Conservation (phyloP, 1,140 invertebrate genomes). For the Propsilocerus akamusi region DNA sequence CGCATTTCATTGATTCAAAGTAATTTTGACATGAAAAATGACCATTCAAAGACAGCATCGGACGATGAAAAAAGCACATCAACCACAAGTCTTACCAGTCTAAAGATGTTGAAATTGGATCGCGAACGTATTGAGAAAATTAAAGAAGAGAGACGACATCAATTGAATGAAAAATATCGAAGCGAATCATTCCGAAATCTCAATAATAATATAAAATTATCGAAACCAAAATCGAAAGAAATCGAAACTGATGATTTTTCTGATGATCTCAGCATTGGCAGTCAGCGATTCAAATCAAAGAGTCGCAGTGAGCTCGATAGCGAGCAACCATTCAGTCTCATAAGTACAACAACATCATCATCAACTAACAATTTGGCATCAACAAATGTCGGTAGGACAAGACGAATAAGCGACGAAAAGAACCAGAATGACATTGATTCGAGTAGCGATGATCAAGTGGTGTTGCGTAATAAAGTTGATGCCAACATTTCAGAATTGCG, state of each 20-base stretch:
- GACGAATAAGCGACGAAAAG: constrained; percentile 23
- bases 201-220: constrained; percentile 21
- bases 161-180: constrained; percentile 69
- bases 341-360: not conserved
- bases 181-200: constrained; percentile 58
- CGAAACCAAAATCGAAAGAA: constrained; percentile 18
- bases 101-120: constrained; percentile 29
- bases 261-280: constrained; percentile 12
- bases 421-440: constrained; percentile 20
- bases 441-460: not conserved
- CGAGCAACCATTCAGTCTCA: not conserved
- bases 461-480: not conserved
- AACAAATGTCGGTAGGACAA: constrained; percentile 6
- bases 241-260: constrained; percentile 15
- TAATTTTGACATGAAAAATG: constrained; percentile 18
- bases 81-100: constrained; percentile 23
- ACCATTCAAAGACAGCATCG: constrained; percentile 8
- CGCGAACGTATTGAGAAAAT: constrained; percentile 73
- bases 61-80: constrained; percentile 28
- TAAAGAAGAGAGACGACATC: constrained; percentile 75
- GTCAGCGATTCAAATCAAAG: constrained; percentile 22
- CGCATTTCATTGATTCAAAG: constrained; percentile 34
- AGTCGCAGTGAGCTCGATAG: constrained; percentile 15
- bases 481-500: not conserved
- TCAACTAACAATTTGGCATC: not conserved